These are phyloP conservation scores for Anastrepha obliqua DNA, from an alignment of 1,140 invertebrate species.

Conservation along the genomic window DNA sequence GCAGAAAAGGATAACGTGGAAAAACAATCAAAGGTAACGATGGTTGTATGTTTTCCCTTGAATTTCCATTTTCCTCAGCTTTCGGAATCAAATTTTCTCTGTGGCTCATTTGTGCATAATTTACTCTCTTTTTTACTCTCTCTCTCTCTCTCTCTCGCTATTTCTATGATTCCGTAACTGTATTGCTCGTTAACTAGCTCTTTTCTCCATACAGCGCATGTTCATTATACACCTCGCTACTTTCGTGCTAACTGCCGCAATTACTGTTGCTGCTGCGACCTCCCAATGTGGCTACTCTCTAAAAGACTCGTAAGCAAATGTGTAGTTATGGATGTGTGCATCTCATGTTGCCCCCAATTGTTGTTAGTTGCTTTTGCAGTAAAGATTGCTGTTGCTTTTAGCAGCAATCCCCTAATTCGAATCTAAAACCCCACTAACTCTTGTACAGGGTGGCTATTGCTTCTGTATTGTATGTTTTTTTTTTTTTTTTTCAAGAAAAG, in stretches of 20 bases:
- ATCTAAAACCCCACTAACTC: not conserved
- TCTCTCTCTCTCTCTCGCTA: not conserved
- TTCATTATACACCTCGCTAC: not conserved
- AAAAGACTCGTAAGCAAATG: not conserved
- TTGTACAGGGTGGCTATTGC: not conserved
- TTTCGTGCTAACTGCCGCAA: not conserved
- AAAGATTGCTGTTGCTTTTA: constrained; percentile 13
- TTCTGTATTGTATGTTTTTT: not conserved
- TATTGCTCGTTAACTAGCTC: not conserved
- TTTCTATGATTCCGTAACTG: no score
- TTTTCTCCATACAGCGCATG: not conserved
- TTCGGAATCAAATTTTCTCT: not conserved
- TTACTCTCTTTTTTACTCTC: not conserved
- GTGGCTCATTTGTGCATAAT: not conserved
- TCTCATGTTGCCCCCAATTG: constrained; percentile 7
- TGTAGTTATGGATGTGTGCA: not conserved
- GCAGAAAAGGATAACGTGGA: constrained; percentile 2
- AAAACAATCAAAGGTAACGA: not conserved
- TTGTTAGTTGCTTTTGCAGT: not conserved
- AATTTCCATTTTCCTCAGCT: not conserved
- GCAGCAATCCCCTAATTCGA: not conserved
- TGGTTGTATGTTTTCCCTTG: not conserved
- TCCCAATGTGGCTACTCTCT: not conserved
- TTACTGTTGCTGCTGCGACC: not conserved
- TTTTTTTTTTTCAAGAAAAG: not conserved